These are phyloP conservation scores for Gadus chalcogrammus DNA, from an alignment of 2,113 vertebrate species.

Conservation along the genomic window DNA sequence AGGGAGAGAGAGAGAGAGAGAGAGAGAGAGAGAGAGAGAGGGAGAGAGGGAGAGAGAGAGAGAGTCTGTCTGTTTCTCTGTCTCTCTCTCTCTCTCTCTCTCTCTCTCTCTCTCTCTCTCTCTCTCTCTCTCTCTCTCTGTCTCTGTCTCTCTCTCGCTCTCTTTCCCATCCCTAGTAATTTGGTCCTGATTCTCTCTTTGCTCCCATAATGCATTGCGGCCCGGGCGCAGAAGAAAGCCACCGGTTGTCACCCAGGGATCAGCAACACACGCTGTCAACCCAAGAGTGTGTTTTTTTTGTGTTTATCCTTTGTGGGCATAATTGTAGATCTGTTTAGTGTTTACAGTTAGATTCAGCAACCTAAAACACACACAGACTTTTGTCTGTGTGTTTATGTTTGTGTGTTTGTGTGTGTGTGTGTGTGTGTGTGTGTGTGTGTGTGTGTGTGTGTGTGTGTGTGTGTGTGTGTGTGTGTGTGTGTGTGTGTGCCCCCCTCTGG, in stretches of 20 bases:
- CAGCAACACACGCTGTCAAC: not conserved
- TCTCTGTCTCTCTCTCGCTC: not conserved
- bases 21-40: too few relatives aligned
- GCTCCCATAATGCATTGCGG: not conserved
- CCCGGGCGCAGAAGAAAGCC: not conserved
- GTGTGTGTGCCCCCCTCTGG: slow-evolving; percentile 65
- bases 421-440: slow-evolving; percentile 39
- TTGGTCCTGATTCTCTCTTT: not conserved
- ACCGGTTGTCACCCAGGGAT: slow-evolving; percentile 17
- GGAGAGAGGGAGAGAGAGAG: too few relatives aligned
- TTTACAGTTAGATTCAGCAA: slow-evolving; percentile 58
- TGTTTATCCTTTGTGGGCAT: slow-evolving; percentile 13
- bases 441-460: slow-evolving; percentile 35
- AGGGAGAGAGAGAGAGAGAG: too few relatives aligned
- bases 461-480: slow-evolving; percentile 37
- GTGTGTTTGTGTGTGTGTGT: slow-evolving; percentile 57
- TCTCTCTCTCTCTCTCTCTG: not conserved
- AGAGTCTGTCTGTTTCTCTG: too few relatives aligned
- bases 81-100: not conserved
- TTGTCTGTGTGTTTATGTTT: slow-evolving; percentile 21
- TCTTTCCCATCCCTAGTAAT: not conserved
- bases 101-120: not conserved
- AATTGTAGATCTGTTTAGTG: slow-evolving; percentile 54
- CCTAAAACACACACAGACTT: slow-evolving; percentile 49
- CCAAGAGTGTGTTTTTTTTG: not conserved